Evolutionary conservation across 1,140 invertebrate genomes (phyloP), one percentile per base, ranked within the genome.

Genomic region (Drosophila murphyi): DNA sequence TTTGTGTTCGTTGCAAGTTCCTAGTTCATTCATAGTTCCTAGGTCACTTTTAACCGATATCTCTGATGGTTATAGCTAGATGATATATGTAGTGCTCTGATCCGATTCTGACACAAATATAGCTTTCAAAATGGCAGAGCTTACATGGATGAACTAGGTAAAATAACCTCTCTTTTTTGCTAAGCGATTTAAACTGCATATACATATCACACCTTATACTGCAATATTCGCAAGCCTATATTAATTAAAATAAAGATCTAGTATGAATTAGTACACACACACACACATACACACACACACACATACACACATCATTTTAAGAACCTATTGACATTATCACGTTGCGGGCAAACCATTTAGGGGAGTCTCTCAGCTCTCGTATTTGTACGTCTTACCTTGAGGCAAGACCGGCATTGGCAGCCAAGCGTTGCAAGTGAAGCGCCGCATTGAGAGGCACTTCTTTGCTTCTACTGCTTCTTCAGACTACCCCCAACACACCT

Each of bases 391-490:
- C 10, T 3, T 20, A 20, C 10, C 39, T 6, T 43, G 6, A 43
- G 39, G 39, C 43, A 34, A 45, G 45, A 12, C 34, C n/a, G 35
- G 43, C 68, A 64, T 28, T 48, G 64, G 60, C 55, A 54, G 62
- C 56, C 48, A 45, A 76, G 55, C 68, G 73, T 64, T 65, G 69
- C 54, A 57, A 47, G 51, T 29, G 54, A 57, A 39, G 34, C 64
- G 54, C 8, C 60, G 39, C 60, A 48, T 48, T 32, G 50, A 52
- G 51, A 6, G 50, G 34, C 7, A 32, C 52, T 56, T 67, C 55
- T 47, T 29, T 29, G 35, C 29, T 29, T 28, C 29, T 39, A 35
- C 34, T 45, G 57, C 31, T 12, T 32, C 20, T n/a, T 6, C 28
- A 20, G 41, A 32, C 37, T 39, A 39, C 20, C 20, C 20, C 20